Evolutionary conservation across 2,888 invertebrate genomes (phyloP).

Genomic region (Netelia melanura): DNA sequence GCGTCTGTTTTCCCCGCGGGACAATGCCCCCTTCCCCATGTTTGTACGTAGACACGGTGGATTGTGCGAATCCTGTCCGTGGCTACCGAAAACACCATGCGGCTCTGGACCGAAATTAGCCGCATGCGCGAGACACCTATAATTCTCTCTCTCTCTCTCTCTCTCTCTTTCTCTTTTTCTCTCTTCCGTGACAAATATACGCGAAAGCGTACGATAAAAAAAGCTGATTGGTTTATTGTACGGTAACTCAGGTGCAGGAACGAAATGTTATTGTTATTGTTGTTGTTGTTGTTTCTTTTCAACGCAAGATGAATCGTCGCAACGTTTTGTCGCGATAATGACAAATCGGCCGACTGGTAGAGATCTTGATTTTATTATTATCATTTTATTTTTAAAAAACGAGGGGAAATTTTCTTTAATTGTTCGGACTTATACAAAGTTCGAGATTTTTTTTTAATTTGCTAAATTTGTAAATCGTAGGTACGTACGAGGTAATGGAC

Average conservation of each 20-base stretch:
- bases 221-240: slow-evolving; percentile 1
- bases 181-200: not conserved
- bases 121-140: not conserved
- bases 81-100: too few relatives aligned
- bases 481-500: not conserved
- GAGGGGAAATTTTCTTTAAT: not conserved
- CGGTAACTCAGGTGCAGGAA: not conserved
- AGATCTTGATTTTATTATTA: too few relatives aligned
- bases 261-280: not conserved
- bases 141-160: not conserved
- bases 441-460: not conserved
- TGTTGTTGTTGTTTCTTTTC: too few relatives aligned
- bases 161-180: not conserved
- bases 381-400: not conserved
- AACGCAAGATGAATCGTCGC: too few relatives aligned
- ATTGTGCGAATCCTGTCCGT: not conserved
- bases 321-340: too few relatives aligned
- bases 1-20: slow-evolving; percentile 24
- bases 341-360: too few relatives aligned
- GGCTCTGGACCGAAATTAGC: slow-evolving; percentile 40
- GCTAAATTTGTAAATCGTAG: not conserved
- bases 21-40: not conserved
- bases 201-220: not conserved
- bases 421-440: not conserved
- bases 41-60: not conserved